A percentile compares a stretch with the other conserved stretches of the same genome.
Evolutionary conservation across 2,888 invertebrate genomes (phyloP).

Genomic region (Perizoma affinitatum): DNA sequence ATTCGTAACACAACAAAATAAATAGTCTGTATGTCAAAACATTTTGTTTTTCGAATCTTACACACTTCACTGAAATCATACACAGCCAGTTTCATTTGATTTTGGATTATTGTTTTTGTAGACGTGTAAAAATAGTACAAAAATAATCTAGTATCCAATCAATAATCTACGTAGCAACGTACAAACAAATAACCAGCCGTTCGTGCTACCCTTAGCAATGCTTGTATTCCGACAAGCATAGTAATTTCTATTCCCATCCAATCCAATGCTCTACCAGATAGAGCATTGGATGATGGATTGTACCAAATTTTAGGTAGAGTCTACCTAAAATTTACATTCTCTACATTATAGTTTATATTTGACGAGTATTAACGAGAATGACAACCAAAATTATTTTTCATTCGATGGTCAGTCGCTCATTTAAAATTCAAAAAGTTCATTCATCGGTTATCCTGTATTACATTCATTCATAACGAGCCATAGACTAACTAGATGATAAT

Average conservation of each 20-base stretch:
- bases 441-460: background rate
- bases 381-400: conserved; percentile 8
- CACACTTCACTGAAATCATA: conserved; percentile 36
- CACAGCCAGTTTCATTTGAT: conserved; percentile 29
- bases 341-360: background rate
- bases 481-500: too few species aligned
- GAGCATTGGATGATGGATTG: too few species aligned
- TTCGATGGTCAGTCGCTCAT: conserved; percentile 5
- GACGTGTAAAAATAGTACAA: conserved; percentile 11
- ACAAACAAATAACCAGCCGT: conserved; percentile 66
- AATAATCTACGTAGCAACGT: conserved; percentile 56
- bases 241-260: too few species aligned
- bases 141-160: conserved; percentile 53
- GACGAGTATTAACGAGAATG: conserved; percentile 2
- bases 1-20: conserved; percentile 38
- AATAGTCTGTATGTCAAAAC: conserved; percentile 48
- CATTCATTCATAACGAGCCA: conserved; percentile 11
- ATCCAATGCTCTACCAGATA: background rate
- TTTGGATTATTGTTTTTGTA: conserved; percentile 2
- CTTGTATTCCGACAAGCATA: too few species aligned
- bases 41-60: conserved; percentile 58
- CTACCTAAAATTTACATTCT: too few species aligned
- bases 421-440: too few species aligned
- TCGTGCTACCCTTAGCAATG: conserved; percentile 29
- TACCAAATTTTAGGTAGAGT: background rate